phyloP scores from a whole-genome alignment of 2,113 vertebrate genomes.

The Agapornis roseicollis region DNA sequence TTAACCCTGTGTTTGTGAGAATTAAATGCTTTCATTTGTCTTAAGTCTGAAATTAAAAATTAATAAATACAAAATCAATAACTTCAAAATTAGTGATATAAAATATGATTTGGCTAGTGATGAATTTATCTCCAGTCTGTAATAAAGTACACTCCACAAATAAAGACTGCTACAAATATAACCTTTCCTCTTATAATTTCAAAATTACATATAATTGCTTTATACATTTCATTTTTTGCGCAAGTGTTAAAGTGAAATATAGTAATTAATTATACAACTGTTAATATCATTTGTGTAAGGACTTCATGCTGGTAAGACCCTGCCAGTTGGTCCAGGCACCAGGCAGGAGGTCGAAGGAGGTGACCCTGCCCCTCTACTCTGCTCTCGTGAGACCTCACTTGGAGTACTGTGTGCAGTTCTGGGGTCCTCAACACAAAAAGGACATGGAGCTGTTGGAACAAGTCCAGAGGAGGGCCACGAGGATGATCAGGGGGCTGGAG shows the following conservation, averaged over 20 bases:
- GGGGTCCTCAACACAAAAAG: too few species aligned
- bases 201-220: neutral
- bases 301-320: neutral
- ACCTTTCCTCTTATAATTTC: neutral
- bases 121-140: neutral
- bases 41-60: neutral
- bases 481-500: too few species aligned
- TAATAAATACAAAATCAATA: neutral
- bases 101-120: neutral
- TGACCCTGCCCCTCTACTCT: too few species aligned
- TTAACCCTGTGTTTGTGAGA: neutral
- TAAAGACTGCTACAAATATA: neutral
- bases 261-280: neutral
- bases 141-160: neutral
- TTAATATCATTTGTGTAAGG: neutral
- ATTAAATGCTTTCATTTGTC: neutral
- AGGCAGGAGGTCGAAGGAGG: too few species aligned
- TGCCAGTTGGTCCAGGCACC: neutral
- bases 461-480: too few species aligned
- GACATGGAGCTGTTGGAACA: too few species aligned
- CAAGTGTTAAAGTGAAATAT: neutral
- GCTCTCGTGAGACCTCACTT: too few species aligned
- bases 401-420: too few species aligned
- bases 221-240: neutral
- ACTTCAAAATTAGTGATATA: conserved; percentile 3